These are phyloP conservation scores for Biston stratarius DNA, from an alignment of 2,888 invertebrate species.

Conservation along the genomic window DNA sequence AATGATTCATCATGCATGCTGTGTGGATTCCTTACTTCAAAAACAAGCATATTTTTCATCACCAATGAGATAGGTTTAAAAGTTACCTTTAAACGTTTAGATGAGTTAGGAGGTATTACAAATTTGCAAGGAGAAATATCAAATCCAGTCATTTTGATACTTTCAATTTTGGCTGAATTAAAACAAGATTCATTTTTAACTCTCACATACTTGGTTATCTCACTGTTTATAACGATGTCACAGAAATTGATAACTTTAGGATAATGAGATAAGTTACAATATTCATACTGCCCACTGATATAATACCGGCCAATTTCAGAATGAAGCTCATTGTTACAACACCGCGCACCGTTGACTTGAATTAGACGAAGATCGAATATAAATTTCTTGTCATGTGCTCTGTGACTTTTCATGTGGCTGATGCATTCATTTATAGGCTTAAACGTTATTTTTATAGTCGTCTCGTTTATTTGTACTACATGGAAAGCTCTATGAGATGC, in stretches of 20 bases:
- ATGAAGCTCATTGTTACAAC: slow-evolving; percentile 72
- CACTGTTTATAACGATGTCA: slow-evolving; percentile 68
- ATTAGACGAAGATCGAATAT: slow-evolving; percentile 76
- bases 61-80: slow-evolving; percentile 67
- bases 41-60: slow-evolving; percentile 58
- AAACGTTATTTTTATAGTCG: slow-evolving; percentile 67
- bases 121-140: slow-evolving; percentile 71
- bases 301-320: slow-evolving; percentile 83
- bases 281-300: slow-evolving; percentile 85
- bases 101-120: slow-evolving; percentile 68
- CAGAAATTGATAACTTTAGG: slow-evolving; percentile 81
- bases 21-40: slow-evolving; percentile 69
- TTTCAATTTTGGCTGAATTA: slow-evolving; percentile 72
- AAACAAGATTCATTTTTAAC: slow-evolving; percentile 76
- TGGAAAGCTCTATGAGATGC: slow-evolving; percentile 76
- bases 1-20: slow-evolving; percentile 42
- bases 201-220: slow-evolving; percentile 67
- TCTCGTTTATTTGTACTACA: slow-evolving; percentile 56
- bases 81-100: slow-evolving; percentile 60
- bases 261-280: slow-evolving; percentile 72
- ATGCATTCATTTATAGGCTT: slow-evolving; percentile 75
- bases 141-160: slow-evolving; percentile 69
- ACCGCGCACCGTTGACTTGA: slow-evolving; percentile 67
- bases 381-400: slow-evolving; percentile 66
- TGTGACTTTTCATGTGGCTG: slow-evolving; percentile 63